These are phyloP conservation scores for Acromyrmex echinatior DNA, from an alignment of 1,140 invertebrate genomes.

Conservation along the genomic window DNA sequence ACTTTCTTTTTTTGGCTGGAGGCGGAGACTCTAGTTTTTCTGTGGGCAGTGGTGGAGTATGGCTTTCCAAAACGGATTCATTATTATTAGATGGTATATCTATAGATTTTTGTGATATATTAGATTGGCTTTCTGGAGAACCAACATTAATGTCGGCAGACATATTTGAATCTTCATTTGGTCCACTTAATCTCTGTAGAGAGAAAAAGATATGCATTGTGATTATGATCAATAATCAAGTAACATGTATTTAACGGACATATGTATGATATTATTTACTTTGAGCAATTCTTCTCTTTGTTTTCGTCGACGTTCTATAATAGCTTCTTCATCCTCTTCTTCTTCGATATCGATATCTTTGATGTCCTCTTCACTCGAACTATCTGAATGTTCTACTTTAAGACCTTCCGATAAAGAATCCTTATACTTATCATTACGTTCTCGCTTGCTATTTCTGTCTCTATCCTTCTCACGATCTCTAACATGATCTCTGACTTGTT, in stretches of 20 bases:
- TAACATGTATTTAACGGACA: not conserved
- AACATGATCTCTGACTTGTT: slow-evolving; percentile 66
- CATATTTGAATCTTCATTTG: slow-evolving; percentile 89
- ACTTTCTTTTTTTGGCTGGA: slow-evolving; percentile 81
- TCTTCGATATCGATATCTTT: slow-evolving; percentile 93
- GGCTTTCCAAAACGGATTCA: slow-evolving; percentile 83
- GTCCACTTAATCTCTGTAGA: slow-evolving; percentile 88
- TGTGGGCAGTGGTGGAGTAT: slow-evolving; percentile 83
- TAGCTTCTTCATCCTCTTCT: slow-evolving; percentile 97
- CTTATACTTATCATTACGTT: slow-evolving; percentile 90
- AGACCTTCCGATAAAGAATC: slow-evolving; percentile 95
- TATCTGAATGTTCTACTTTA: slow-evolving; percentile 88
- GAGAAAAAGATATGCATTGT: not conserved
- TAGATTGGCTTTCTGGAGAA: slow-evolving; percentile 82
- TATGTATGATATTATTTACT: slow-evolving; percentile 85
- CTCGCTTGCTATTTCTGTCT: slow-evolving; percentile 85
- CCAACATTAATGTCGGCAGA: slow-evolving; percentile 81
- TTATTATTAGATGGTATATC: slow-evolving; percentile 82
- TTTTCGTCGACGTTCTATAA: slow-evolving; percentile 96
- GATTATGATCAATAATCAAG: not conserved
- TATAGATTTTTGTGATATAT: slow-evolving; percentile 78
- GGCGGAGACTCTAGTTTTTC: slow-evolving; percentile 79
- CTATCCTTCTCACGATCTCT: slow-evolving; percentile 83
- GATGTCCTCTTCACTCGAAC: slow-evolving; percentile 90
- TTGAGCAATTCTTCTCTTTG: slow-evolving; percentile 96